phyloP scores from a whole-genome alignment of 2,113 vertebrate species.

The Salvelinus fontinalis region DNA sequence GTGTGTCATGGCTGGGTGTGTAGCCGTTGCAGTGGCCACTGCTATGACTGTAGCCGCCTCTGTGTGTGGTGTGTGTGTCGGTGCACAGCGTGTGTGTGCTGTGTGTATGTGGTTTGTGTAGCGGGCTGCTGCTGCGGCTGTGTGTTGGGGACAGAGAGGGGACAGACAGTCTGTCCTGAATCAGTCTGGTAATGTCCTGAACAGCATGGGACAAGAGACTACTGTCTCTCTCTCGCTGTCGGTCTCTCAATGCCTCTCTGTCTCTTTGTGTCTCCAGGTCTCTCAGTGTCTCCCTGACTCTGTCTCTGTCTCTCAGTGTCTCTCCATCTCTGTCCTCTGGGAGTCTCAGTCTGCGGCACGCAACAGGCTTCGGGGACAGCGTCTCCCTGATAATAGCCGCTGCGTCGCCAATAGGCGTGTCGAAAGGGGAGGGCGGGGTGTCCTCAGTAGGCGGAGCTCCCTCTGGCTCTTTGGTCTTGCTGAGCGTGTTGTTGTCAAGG shows the following conservation, averaged over 20 bases:
- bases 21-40: constrained; percentile 73
- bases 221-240: constrained; percentile 54
- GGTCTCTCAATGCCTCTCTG: constrained; percentile 32
- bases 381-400: constrained; percentile 67
- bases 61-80: constrained; percentile 52
- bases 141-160: constrained; percentile 64
- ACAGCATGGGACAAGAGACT: constrained; percentile 73
- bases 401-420: constrained; percentile 73
- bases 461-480: constrained; percentile 83
- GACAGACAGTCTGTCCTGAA: constrained; percentile 80
- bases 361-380: constrained; percentile 78
- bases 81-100: constrained; percentile 71
- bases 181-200: constrained; percentile 76
- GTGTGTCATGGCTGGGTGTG: constrained; percentile 57
- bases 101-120: constrained; percentile 65
- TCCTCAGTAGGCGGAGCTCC: constrained; percentile 63
- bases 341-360: constrained; percentile 82
- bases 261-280: constrained; percentile 10
- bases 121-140: constrained; percentile 53
- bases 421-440: constrained; percentile 67
- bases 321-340: constrained; percentile 59
- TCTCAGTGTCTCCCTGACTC: constrained; percentile 3
- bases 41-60: constrained; percentile 39
- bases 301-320: constrained; percentile 23
- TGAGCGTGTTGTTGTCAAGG: constrained; percentile 75